Base-by-base conservation (phyloP, 2,113 vertebrate genomes). In the Bagarius yarrelli region DNA sequence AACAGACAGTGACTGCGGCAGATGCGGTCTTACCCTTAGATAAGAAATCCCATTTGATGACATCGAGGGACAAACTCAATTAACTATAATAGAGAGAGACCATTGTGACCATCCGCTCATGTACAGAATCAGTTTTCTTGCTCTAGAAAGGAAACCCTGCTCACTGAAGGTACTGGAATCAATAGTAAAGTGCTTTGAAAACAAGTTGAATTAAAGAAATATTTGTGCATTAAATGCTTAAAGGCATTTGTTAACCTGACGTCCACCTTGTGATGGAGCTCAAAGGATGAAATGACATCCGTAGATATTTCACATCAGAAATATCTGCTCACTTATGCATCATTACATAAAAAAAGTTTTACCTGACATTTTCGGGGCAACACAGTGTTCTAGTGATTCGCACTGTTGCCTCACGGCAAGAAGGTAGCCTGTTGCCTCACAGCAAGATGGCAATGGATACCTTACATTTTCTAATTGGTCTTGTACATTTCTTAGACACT, bases 31-130 rank as follows among this genome's bases (percentile, higher is more conserved):
- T 60, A 70, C 85, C 76, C 81, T 67, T 67, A 83, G 87, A 89
- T 89, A 89, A 88, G 83, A 85, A 81, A 82, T 77, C 71, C 85
- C 76, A 83, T 84, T 85, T 78, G 83, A 89, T 88, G 86, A 85
- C 88, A 89, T 82, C 53, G 76, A 87, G 85, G 88, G 85, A 89
- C 88, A 89, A 89, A 88, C 88, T 86, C 87, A 85, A 88, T 89
- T 89, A 89, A 87, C 85, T 86, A 81, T 88, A 89, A 89, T 89
- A 81, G 87, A 88, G 87, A 83, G 73, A 76, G 88, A 85, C 84
- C 84, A 86, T 83, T 84, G 83, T 56, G 77, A 71, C 83, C 64
- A 71, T 79, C 83, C 76, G 14, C 73, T 85, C 85, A 87, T 63
- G 79, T 85, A 86, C 83, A 88, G 83, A 86, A 87, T 87, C 84